These are phyloP conservation scores for Hetaerina titia DNA, from an alignment of 2,888 invertebrate genomes.

Conservation along the genomic window DNA sequence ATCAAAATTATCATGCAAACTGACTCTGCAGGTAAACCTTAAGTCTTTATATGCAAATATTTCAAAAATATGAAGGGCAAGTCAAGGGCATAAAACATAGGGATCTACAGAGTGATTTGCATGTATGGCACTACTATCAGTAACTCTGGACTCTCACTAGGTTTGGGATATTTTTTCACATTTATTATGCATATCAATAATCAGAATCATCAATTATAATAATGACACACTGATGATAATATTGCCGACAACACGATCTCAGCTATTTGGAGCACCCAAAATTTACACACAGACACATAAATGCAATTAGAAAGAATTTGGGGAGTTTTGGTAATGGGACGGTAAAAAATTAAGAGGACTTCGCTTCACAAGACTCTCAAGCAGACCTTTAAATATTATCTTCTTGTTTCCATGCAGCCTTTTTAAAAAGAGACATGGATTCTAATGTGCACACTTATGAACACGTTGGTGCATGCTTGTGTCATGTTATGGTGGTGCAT, in stretches of 20 bases:
- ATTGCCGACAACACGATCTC: slow-evolving; percentile 66
- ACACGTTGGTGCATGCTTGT: slow-evolving; percentile 61
- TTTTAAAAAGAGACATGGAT: slow-evolving; percentile 29
- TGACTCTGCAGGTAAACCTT: slow-evolving; percentile 58
- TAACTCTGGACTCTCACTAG: slow-evolving; percentile 55
- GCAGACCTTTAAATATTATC: slow-evolving; percentile 36
- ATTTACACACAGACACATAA: slow-evolving; percentile 64
- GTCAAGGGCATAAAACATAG: slow-evolving; percentile 63
- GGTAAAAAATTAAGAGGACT: slow-evolving; percentile 48
- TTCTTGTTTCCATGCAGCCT: slow-evolving; percentile 28
- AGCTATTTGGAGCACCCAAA: slow-evolving; percentile 67
- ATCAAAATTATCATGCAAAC: slow-evolving; percentile 66
- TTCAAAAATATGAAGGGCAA: slow-evolving; percentile 65
- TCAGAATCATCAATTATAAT: slow-evolving; percentile 66
- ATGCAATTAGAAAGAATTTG: slow-evolving; percentile 46
- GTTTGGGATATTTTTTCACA: slow-evolving; percentile 62
- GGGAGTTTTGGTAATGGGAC: slow-evolving; percentile 13
- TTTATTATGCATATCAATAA: slow-evolving; percentile 58
- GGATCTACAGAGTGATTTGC: slow-evolving; percentile 58
- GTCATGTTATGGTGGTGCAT: slow-evolving; percentile 48
- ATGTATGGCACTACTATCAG: slow-evolving; percentile 68
- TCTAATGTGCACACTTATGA: slow-evolving; percentile 49
- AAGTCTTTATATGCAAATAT: slow-evolving; percentile 65
- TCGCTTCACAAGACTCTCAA: slow-evolving; percentile 36
- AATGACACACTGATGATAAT: slow-evolving; percentile 63